Base-by-base conservation (phyloP, 1,140 invertebrate species). In the Lasaia peninsularis region DNA sequence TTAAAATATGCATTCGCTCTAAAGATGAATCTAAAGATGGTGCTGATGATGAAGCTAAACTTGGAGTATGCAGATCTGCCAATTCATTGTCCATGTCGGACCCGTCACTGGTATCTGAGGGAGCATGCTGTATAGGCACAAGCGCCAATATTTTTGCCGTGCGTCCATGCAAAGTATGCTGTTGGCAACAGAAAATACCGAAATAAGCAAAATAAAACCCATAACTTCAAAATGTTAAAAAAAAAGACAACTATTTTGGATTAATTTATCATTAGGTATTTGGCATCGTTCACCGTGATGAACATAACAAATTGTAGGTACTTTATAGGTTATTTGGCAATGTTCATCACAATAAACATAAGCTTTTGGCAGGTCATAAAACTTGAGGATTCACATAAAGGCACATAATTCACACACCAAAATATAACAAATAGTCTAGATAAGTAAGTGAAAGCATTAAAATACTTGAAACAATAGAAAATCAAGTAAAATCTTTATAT, bases 81-180 rank as follows among this genome's bases (percentile, higher is more conserved):
- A 61, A 33, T 65, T 65, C 58, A 61, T 65, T 55, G 58, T 65
- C 62, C 32, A 37, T 52, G 33, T 63, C 53, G 16, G 62, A 64
- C 35, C 32, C 60, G 53, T 60, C 58, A 51, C 63, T 65, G 21
- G 58, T 58, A 51, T 65, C 63, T 35, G 55, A 60, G 20, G 58
- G 63, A 44, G 63, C 63, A 65, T 65, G 55, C 63, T 60, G 32
- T 35, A 60, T 54, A 58, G 63, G 63, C 32, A 65, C 35, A 44
- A 56, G 53, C 52, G 56, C 63, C 32, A 62, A 59, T 62, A 65
- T 65, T 65, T 52, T 61, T 52, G 24, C 31, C 52, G 53, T 56
- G 53, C 34, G 53, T 56, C 53, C 53, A 56, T 56, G 53, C 53
- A 56, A 56, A 56, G 53, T 56, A 56, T 56, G 53, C 37, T 56